Percentiles rank a stretch among this genome's conserved stretches.
Conservation (phyloP, 2,797 vertebrate genomes). For the Tapirus indicus region DNA sequence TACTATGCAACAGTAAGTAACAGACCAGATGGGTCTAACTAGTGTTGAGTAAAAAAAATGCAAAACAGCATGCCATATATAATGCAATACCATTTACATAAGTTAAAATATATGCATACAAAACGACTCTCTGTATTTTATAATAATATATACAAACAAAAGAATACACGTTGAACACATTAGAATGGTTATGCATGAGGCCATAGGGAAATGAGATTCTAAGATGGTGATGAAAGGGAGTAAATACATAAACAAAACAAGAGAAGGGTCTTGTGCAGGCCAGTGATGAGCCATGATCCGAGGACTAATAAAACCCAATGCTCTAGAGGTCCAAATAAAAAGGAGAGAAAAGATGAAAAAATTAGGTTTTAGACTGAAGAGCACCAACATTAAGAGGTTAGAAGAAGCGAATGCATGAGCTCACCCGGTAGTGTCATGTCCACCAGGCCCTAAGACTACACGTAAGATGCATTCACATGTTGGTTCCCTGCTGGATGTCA, state of each 20-base stretch:
- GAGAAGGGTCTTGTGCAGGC: not conserved
- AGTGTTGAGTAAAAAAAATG: not conserved
- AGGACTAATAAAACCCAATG: not conserved
- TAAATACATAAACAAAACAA: slow-evolving; percentile 3
- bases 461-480: not conserved
- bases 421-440: not conserved
- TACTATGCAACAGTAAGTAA: not conserved
- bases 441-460: not conserved
- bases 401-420: not conserved
- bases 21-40: not conserved
- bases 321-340: not conserved
- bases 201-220: not conserved
- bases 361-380: not conserved
- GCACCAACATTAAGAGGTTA: not conserved
- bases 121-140: not conserved
- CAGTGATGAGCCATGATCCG: not conserved
- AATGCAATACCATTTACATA: not conserved
- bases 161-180: not conserved
- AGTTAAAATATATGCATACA: not conserved
- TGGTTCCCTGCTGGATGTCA: not conserved
- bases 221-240: not conserved
- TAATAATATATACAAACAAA: not conserved
- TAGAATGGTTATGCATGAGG: not conserved
- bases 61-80: not conserved
- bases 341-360: not conserved